Conservation (phyloP, 1,140 invertebrate species). For the Rhyzopertha dominica region DNA sequence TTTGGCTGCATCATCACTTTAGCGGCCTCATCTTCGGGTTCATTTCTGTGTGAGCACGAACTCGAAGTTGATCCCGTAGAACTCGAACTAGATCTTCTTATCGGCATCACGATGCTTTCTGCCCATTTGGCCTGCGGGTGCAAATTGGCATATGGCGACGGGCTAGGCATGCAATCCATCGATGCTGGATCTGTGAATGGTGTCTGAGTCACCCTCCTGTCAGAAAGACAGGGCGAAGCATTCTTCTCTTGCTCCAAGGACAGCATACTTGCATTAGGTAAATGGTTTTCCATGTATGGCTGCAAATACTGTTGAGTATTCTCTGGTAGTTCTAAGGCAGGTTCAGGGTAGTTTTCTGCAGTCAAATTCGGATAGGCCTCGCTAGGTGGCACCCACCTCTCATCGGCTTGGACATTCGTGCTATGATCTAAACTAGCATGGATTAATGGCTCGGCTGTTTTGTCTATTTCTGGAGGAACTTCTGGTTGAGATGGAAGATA, state of each 20-base stretch:
- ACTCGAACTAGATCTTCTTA: conserved; percentile 61
- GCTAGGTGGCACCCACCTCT: conserved; percentile 61
- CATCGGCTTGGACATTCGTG: conserved; percentile 52
- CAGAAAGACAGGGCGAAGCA: no score
- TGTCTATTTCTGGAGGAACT: conserved; percentile 20
- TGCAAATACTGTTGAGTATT: no score
- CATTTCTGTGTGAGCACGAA: conserved; percentile 48
- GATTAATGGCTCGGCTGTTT: conserved; percentile 31
- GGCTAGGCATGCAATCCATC: conserved; percentile 55
- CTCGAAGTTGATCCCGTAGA: conserved; percentile 60
- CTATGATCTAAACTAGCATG: conserved; percentile 32
- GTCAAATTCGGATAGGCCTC: conserved; percentile 45
- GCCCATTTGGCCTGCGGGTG: conserved; percentile 64
- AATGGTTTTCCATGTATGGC: no score
- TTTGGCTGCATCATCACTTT: conserved; percentile 44
- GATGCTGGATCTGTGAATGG: conserved; percentile 47
- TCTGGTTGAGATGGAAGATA: conserved; percentile 23
- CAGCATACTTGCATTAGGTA: no score
- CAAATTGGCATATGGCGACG: conserved; percentile 61
- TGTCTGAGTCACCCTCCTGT: conserved; percentile 37
- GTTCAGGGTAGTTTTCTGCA: no score
- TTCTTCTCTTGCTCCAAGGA: no score
- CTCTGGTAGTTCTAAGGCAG: no score
- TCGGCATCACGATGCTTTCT: conserved; percentile 64
- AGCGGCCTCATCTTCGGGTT: conserved; percentile 37